Evolutionary conservation across 2,888 invertebrate genomes (phyloP), one percentile per base, ranked within the genome.

Genomic region (Tillus elongatus): DNA sequence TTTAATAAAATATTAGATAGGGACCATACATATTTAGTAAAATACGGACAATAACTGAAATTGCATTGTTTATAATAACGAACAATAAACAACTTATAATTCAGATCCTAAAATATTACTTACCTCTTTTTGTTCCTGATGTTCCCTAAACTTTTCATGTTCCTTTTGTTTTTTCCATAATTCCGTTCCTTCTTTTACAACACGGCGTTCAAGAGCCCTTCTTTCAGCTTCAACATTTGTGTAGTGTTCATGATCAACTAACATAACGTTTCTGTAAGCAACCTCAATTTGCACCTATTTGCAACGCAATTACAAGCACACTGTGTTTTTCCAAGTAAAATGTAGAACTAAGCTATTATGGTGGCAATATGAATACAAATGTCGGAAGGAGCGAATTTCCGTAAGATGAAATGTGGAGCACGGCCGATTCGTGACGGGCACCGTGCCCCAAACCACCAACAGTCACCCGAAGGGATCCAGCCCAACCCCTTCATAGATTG

Each of bases 121-220:
- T 48, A 63, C 63, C 56, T 63, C 57, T 45, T 50, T 53, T 45
- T 63, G 62, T 46, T 63, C 63, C 33, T 51, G 48, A 3, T 58
- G 30, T 40, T 60, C 59, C 38, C 49, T 55, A 15, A 45, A 41
- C 13, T 49, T 48, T 12, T 49, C 52, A 15, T 46, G 45, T 33
- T 63, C 59, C 43, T 57, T 55, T 31, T 62, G 58, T 37, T 51
- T 53, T 14, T 54, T 53, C 57, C 60, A 58, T 31, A 58, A 40
- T 8, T 19, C n/a, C 24, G n/a, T 19, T 19, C 24, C 24, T 19
- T 19, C 24, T 19, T 19, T 19, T 8, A 19, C 24, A 6, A n/a
- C 24, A 8, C n/a, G 6, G 6, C n/a, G 6, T 19, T 19, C 6
- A n/a, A 19, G n/a, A 19, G 24, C 6, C 24, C n/a, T 19, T n/a